These are phyloP conservation scores for Drosophila obscura DNA, from an alignment of 1,140 invertebrate species.

Conservation along the genomic window DNA sequence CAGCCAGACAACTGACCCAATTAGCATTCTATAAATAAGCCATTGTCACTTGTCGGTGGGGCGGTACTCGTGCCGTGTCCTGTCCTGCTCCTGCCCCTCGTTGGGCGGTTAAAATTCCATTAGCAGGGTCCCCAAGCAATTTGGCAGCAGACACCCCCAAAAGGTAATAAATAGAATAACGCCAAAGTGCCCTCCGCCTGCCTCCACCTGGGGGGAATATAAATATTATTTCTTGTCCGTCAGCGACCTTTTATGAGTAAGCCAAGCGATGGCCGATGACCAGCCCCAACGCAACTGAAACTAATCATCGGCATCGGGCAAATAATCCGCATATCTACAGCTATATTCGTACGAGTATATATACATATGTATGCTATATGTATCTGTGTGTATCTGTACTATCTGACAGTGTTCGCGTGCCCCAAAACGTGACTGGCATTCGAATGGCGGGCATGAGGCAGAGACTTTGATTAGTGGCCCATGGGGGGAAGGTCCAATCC, in stretches of 20 bases:
- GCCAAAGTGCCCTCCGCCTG: background rate
- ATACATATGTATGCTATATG: background rate
- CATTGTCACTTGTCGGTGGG: conserved; percentile 29
- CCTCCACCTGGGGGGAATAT: background rate
- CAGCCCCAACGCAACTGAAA: conserved; percentile 48
- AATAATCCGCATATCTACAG: conserved; percentile 17
- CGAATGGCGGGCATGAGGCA: background rate
- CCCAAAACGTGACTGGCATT: conserved; percentile 67
- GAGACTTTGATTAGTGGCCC: conserved; percentile 19
- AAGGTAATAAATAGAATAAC: conserved; percentile 44
- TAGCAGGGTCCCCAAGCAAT: conserved; percentile 42
- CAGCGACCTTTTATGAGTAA: conserved; percentile 36
- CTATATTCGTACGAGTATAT: conserved; percentile 30
- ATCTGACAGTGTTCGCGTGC: conserved; percentile 29
- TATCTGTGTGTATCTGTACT: conserved; percentile 13
- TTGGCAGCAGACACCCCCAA: conserved; percentile 31
- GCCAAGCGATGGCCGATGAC: conserved; percentile 41
- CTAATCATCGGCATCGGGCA: conserved; percentile 43
- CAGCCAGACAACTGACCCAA: conserved; percentile 26
- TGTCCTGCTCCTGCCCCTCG: no score
- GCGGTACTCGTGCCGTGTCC: background rate
- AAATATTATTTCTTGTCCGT: conserved; percentile 1
- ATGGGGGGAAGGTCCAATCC: conserved; percentile 1
- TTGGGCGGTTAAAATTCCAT: conserved; percentile 32
- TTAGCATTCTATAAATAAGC: conserved; percentile 53